A percentile compares a stretch with the other conserved stretches of the same genome.
Evolutionary conservation across 1,140 invertebrate genomes (phyloP).

Genomic region (Philotrypesis tridentata): DNA sequence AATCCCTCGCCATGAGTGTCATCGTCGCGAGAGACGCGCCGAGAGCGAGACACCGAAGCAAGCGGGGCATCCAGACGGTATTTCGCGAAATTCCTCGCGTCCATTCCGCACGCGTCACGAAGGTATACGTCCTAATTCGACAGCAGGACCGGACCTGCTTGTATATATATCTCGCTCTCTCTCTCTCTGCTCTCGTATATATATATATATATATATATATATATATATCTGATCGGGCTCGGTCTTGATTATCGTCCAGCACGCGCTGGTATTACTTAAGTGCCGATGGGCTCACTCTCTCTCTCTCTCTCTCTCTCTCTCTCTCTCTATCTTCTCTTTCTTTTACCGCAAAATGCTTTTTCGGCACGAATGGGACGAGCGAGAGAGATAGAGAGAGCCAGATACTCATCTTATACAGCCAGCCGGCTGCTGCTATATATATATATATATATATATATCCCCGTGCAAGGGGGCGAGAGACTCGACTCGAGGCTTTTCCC

Average conservation of each 20-base stretch:
- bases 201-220: no score
- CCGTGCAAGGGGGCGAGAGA: not conserved
- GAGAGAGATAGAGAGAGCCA: no score
- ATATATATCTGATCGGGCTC: not conserved
- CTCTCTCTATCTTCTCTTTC: not conserved
- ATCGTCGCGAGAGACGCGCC: no score
- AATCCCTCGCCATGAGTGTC: no score
- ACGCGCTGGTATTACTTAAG: conserved; percentile 12
- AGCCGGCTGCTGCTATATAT: no score
- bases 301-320: no score
- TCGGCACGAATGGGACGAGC: not conserved
- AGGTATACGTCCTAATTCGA: conserved; percentile 9
- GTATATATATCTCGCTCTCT: no score
- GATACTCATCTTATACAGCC: not conserved
- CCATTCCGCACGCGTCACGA: conserved; percentile 18
- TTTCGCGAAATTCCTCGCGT: conserved; percentile 9
- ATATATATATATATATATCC: no score
- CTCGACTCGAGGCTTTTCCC: not conserved
- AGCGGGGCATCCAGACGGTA: not conserved
- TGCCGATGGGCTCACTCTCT: conserved; percentile 27
- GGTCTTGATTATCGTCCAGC: conserved; percentile 11
- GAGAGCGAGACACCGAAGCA: no score
- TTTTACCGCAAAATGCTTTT: conserved; percentile 21
- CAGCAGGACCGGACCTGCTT: not conserved
- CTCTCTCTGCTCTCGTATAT: no score